Base-by-base conservation (phyloP, 2,888 invertebrate genomes). In the Teinopalpus imperialis region DNA sequence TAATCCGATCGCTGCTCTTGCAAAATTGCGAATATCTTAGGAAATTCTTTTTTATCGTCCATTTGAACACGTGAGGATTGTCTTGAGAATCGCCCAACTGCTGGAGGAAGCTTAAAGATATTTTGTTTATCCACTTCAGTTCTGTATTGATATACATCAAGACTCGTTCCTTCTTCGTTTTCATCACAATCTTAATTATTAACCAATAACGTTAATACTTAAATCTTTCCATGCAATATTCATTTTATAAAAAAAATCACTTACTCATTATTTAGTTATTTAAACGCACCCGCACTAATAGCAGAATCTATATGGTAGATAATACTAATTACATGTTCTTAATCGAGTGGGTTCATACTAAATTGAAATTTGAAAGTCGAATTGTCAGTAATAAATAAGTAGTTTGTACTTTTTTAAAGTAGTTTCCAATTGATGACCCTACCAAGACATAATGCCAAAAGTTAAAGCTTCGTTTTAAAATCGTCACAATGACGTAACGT, bases 1-100 rank as follows among this genome's bases (percentile, higher is more conserved):
- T 85, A 81, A 51, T 87, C 85, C 2, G 73, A 57, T 54, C 76
- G 61, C 23, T 69, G 59, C 57, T 87, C 87, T 61, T 83, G 85
- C 43, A 87, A 59, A 51, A 81, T 70, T 7, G 87, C 80, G 40
- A 81, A 87, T n/a, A 73, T 77, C 57, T 72, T 86, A 27, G 66
- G 66, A 8, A 56, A 65, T 35, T 66, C 72, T 36, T 70, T 69
- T 29, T 74, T 71, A 1, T 66, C 43, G 56, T 73, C 74, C 34
- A 60, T 56, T 14, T 54, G 47, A 27, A 73, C 57, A 9, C 58
- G 54, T 7, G 51, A 42, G 7, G 50, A 44, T 23, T 52, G 57
- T 31, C 54, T 53, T 8, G 59, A 52, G 29, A 49, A 45, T n/a
- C 54, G 48, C 10, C 50, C 45, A 7, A 49, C 16, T 3, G 43